phyloP scores from a whole-genome alignment of 2,888 invertebrate genomes.

The Cybosia mesomella region DNA sequence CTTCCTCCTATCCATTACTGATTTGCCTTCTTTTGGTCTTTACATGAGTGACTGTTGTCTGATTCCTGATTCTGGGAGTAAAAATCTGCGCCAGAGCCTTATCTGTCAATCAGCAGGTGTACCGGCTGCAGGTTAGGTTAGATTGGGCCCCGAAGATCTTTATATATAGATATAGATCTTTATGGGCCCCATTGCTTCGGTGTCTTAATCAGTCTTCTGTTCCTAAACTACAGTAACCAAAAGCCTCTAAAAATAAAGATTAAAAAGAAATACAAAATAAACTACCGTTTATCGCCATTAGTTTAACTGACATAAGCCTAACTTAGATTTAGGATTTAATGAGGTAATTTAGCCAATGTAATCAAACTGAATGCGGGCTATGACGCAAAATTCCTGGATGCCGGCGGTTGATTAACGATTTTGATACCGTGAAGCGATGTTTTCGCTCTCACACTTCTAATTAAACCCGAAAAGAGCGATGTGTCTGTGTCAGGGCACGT shows the following conservation, averaged over 20 bases:
- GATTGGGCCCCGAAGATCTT: too few species aligned
- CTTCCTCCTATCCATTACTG: too few species aligned
- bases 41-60: too few species aligned
- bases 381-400: slow-evolving; percentile 22
- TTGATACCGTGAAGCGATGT: slow-evolving; percentile 14
- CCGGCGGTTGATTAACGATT: slow-evolving; percentile 23
- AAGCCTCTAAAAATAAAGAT: too few species aligned
- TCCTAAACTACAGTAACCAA: neutral
- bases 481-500: neutral
- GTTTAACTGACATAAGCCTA: neutral
- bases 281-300: neutral
- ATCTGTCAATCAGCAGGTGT: too few species aligned
- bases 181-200: too few species aligned
- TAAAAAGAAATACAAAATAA: too few species aligned
- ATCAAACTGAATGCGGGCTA: slow-evolving; percentile 20
- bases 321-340: slow-evolving; percentile 10
- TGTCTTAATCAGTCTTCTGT: neutral
- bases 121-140: too few species aligned
- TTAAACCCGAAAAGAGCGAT: slow-evolving; percentile 28
- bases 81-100: too few species aligned
- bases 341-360: slow-evolving; percentile 15
- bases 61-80: too few species aligned
- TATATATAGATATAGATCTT: too few species aligned
- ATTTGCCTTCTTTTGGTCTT: too few species aligned
- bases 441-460: slow-evolving; percentile 25